phyloP scores from a whole-genome alignment of 1,140 invertebrate genomes.

The Papilio machaon region DNA sequence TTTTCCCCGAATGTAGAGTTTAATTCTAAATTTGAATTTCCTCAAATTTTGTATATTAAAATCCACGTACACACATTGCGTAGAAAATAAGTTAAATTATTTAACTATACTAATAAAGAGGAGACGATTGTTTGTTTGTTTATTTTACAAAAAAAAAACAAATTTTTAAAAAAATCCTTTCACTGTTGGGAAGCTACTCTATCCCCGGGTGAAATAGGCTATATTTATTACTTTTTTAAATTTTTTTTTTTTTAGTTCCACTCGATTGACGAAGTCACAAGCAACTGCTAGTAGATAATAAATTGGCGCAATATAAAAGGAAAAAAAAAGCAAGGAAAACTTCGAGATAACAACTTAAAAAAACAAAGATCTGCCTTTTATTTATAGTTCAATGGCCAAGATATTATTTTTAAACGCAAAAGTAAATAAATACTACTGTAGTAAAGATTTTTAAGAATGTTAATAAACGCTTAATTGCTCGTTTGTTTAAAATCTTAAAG shows the following conservation, averaged over 20 bases:
- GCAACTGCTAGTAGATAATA: not conserved
- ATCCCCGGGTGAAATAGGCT: too few relatives aligned
- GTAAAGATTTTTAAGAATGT: too few relatives aligned
- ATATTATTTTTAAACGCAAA: not conserved
- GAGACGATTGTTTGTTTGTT: too few relatives aligned
- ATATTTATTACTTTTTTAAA: too few relatives aligned
- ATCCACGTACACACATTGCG: not conserved
- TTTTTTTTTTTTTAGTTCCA: too few relatives aligned
- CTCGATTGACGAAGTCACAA: too few relatives aligned
- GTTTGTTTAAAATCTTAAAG: too few relatives aligned
- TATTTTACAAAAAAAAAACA: too few relatives aligned
- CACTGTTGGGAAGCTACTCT: too few relatives aligned
- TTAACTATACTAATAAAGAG: not conserved
- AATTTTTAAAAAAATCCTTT: too few relatives aligned
- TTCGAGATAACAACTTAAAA: not conserved
- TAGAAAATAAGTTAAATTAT: not conserved
- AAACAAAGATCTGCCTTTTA: not conserved
- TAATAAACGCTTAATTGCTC: too few relatives aligned
- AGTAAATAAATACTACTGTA: not conserved
- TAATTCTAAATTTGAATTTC: conserved; percentile 18
- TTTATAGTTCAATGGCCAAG: not conserved
- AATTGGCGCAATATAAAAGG: not conserved
- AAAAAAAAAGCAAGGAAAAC: not conserved
- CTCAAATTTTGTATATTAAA: not conserved
- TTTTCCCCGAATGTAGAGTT: not conserved